Evolutionary conservation across 2,888 invertebrate genomes (phyloP).

Genomic region (Saturnia pavonia): DNA sequence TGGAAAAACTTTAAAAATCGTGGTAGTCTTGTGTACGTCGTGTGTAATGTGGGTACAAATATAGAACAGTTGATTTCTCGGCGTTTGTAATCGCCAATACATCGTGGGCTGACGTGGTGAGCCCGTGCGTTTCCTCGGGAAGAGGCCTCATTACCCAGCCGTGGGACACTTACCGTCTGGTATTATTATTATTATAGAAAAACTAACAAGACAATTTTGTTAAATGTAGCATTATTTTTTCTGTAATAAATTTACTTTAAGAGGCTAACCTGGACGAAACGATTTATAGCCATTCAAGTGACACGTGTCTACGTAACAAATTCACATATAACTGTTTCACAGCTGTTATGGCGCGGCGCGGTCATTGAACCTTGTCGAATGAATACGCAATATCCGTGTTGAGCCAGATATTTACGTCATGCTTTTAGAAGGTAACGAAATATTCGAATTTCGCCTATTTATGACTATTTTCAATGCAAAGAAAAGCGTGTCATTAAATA

Average conservation of each 20-base stretch:
- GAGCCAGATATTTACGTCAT: slow-evolving; percentile 19
- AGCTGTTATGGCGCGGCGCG: slow-evolving; percentile 32
- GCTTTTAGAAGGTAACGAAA: neutral
- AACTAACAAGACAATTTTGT: no score
- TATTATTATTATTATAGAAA: no score
- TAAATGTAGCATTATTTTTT: neutral
- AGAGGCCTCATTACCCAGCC: no score
- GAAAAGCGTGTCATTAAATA: neutral
- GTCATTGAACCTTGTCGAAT: slow-evolving; percentile 33
- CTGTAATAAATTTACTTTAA: neutral
- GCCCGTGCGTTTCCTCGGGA: no score
- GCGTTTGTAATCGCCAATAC: no score
- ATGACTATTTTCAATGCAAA: neutral
- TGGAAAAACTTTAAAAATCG: no score
- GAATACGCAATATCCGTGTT: slow-evolving; percentile 19
- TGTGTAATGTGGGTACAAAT: no score
- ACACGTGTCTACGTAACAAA: slow-evolving; percentile 1
- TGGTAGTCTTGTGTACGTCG: no score
- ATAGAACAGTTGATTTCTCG: no score
- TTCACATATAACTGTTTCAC: slow-evolving; percentile 21
- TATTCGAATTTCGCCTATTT: neutral
- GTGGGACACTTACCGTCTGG: no score
- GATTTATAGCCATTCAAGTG: neutral
- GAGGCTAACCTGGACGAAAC: neutral
- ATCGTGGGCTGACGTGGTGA: no score